Conservation (phyloP, 2,113 vertebrate genomes). For the Podarcis raffonei region DNA sequence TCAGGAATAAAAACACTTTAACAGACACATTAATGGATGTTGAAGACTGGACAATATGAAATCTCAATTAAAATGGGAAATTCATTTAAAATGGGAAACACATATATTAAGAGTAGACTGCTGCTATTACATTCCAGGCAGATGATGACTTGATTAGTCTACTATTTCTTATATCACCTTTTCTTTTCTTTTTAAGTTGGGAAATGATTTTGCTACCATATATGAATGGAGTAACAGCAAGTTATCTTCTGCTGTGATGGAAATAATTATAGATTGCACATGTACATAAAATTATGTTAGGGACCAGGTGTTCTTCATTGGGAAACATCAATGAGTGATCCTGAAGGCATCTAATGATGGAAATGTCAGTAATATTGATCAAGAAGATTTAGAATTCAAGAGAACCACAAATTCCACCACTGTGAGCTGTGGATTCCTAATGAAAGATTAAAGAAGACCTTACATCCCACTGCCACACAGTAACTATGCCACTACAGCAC, state of each 20-base stretch:
- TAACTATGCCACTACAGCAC: not conserved
- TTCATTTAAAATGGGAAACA: constrained; percentile 47
- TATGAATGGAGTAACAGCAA: not conserved
- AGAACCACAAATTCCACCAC: not conserved
- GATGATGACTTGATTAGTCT: constrained; percentile 1
- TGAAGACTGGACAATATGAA: constrained; percentile 35
- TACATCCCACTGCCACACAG: not conserved
- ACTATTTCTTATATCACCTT: constrained; percentile 22
- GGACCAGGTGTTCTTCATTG: not conserved
- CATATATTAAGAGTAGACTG: constrained; percentile 25
- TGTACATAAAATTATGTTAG: not conserved
- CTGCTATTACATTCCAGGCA: constrained; percentile 19
- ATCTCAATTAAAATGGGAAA: constrained; percentile 46
- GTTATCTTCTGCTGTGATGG: constrained; percentile 15
- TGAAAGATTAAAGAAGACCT: not conserved
- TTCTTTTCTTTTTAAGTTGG: not conserved
- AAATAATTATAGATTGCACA: constrained; percentile 26
- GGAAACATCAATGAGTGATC: not conserved
- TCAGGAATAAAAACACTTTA: constrained; percentile 62
- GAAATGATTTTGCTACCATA: constrained; percentile 7
- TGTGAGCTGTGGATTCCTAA: not conserved
- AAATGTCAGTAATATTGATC: not conserved
- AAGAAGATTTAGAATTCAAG: not conserved
- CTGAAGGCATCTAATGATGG: not conserved
- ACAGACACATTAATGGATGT: constrained; percentile 54